phyloP scores from a whole-genome alignment of 1,140 invertebrate species.

The Drosophila melanica region DNA sequence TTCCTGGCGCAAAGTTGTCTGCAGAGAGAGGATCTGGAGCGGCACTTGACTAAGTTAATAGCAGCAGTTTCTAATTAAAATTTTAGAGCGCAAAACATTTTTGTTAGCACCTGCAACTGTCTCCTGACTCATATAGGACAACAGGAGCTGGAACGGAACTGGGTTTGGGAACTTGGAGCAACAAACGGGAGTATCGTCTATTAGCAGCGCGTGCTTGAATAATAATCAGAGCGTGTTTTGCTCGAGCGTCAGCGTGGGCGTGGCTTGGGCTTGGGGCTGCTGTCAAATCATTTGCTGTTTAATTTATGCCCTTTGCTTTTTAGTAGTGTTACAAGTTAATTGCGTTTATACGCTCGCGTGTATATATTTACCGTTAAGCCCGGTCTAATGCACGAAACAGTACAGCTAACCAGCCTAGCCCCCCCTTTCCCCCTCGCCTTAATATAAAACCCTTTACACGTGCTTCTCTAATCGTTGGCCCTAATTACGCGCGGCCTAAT shows the following conservation, averaged over 20 bases:
- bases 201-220: conserved; percentile 73
- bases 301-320: conserved; percentile 74
- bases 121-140: background rate
- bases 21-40: conserved; percentile 12
- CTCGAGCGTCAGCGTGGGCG: background rate
- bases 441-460: conserved; percentile 13
- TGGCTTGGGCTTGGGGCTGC: conserved; percentile 15
- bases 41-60: conserved; percentile 74
- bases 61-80: conserved; percentile 79
- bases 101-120: conserved; percentile 32
- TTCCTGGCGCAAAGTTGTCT: conserved; percentile 12
- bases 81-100: conserved; percentile 62
- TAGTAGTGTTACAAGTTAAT: conserved; percentile 73
- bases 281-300: conserved; percentile 70
- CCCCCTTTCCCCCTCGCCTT: background rate
- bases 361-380: conserved; percentile 53
- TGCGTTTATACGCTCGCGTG: conserved; percentile 40
- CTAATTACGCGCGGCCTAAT: conserved; percentile 78
- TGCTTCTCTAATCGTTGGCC: conserved; percentile 45
- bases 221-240: conserved; percentile 65
- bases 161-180: no score
- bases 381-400: conserved; percentile 17
- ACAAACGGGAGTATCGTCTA: conserved; percentile 24
- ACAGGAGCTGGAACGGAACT: conserved; percentile 3
- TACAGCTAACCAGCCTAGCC: conserved; percentile 4